These are phyloP conservation scores for Fulica atra DNA, from an alignment of 2,113 vertebrate species.

Conservation along the genomic window DNA sequence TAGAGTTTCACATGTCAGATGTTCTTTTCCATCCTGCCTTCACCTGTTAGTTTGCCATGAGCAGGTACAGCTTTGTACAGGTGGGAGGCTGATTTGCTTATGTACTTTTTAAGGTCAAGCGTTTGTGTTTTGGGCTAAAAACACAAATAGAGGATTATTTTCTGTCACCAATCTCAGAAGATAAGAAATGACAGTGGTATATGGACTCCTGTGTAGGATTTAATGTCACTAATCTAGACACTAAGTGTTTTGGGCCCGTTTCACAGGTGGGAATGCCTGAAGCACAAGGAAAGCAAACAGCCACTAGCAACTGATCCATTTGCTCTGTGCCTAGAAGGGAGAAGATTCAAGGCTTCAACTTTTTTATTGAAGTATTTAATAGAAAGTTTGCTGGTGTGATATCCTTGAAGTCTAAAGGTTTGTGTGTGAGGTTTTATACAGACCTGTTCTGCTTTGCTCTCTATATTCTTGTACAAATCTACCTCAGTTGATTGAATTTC, in stretches of 20 bases:
- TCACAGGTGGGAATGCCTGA: background rate
- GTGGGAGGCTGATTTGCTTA: background rate
- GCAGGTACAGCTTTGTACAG: background rate
- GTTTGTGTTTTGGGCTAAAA: background rate
- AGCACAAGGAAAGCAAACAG: background rate
- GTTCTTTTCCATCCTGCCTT: background rate
- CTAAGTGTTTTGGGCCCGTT: background rate
- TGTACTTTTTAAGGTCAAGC: background rate
- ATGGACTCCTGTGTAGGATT: background rate
- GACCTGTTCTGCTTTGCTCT: background rate
- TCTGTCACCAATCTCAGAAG: background rate
- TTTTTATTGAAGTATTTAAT: background rate
- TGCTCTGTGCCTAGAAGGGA: background rate
- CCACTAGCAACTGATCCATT: background rate
- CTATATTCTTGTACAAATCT: background rate
- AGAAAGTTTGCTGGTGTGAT: background rate
- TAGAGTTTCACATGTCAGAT: rapidly evolving
- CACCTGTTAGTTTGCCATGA: background rate
- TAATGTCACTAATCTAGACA: background rate
- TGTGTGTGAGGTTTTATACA: background rate
- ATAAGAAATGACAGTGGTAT: background rate
- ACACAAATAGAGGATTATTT: background rate
- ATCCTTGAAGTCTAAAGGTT: background rate
- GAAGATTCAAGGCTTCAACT: background rate
- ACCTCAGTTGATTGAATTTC: background rate